Evolutionary conservation across 2,888 invertebrate species (phyloP).

Genomic region (Scaeva pyrastri): DNA sequence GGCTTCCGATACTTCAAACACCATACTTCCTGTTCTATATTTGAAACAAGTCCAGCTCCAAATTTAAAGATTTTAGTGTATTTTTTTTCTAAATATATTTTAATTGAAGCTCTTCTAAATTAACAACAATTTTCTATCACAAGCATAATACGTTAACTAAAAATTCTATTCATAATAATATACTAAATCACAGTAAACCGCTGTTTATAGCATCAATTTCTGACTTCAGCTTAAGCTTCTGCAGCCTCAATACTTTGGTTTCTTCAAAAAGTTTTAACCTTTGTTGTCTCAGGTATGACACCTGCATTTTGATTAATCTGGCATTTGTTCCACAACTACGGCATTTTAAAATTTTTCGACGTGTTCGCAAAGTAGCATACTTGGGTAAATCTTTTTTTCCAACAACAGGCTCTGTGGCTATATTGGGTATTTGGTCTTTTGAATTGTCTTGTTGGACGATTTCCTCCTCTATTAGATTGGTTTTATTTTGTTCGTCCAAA

Average conservation of each 20-base stretch:
- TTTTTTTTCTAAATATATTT: no score
- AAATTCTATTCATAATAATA: not conserved
- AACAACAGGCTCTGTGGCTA: not conserved
- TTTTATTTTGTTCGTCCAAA: not conserved
- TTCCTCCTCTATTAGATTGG: not conserved
- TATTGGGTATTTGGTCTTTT: not conserved
- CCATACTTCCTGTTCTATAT: no score
- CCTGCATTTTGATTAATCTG: conserved; percentile 61
- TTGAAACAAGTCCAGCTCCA: no score
- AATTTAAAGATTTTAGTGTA: no score
- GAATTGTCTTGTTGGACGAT: not conserved
- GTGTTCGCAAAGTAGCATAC: conserved; percentile 18
- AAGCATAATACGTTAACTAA: not conserved
- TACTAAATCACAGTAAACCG: conserved; percentile 43
- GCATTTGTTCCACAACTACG: conserved; percentile 61
- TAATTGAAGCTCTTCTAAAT: not conserved
- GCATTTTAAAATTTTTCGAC: conserved; percentile 53
- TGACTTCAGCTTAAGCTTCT: conserved; percentile 39
- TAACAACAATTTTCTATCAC: conserved; percentile 28
- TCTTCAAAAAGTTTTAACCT: conserved; percentile 43
- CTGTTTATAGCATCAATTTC: conserved; percentile 53
- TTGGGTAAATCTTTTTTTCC: conserved; percentile 1
- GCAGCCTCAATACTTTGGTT: conserved; percentile 48
- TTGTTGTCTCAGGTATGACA: conserved; percentile 45
- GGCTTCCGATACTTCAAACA: no score